Base-by-base conservation (phyloP, 2,888 invertebrate species). In the Eilema griseolum region DNA sequence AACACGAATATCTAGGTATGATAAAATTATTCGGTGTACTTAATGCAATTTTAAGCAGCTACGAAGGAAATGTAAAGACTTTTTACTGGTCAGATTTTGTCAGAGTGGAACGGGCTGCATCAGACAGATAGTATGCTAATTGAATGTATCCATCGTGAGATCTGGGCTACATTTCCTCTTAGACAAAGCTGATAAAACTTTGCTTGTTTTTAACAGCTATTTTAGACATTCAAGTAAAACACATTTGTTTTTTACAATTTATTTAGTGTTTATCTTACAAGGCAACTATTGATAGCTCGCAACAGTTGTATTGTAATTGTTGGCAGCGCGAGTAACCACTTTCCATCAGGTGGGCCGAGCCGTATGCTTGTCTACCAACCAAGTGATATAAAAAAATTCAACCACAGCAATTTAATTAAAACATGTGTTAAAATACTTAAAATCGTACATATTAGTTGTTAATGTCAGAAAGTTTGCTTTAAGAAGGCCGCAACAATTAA, bases 91-190 rank as follows among this genome's bases (percentile, higher is more conserved):
- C 74, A 71, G 69, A 66, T 74, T 72, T 77, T 79, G 78, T 70
- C 71, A 78, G 73, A 76, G 76, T 70, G 77, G 85, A 83, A 86
- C 83, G 80, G 85, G 85, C 82, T 83, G 76, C 72, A 79, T 78
- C 77, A 79, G 74, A 74, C 71, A 83, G 76, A 80, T 73, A 78
- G 75, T 86, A 88, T 88, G 89, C 81, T 86, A 89, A 91, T 90
- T 88, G 76, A 80, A 78, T 75, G 74, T 81, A 82, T 83, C 77
- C 85, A 86, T 80, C 75, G 75, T 79, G 73, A 84, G 84, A 94
- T 91, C 88, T 93, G 90, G 93, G 90, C 79, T 93, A 85, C 84
- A 84, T 87, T 91, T 93, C 93, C 93, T 90, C 82, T 78, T 86
- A 81, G 87, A 88, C 90, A 85, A 83, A 84, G 75, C 85, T 87